Evolutionary conservation across 2,113 vertebrate genomes (phyloP), one percentile per base, ranked within the genome.

Genomic region (Aptenodytes forsteri): DNA sequence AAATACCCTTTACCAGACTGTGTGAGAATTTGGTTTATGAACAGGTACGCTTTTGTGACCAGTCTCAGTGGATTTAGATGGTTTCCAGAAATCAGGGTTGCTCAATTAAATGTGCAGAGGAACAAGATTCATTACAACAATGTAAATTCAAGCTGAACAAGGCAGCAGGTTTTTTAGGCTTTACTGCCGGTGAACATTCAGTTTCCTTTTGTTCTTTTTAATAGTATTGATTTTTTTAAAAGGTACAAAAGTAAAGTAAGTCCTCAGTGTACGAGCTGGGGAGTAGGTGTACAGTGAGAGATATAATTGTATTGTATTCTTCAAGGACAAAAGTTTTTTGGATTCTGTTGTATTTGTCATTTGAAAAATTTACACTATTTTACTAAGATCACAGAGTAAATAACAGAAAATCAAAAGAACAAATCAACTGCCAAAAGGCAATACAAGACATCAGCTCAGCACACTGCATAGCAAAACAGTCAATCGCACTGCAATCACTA

Each of bases 361-460:
- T 91, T 91, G 83, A 96, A 96, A 97, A 91, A 93, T 93, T 90
- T 86, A 94, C 81, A 59, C 64, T 95, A 29, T 70, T 91, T 97
- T 93, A 59, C 73, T 88, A 92, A 90, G 92, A 95, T 92, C 70
- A 89, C 66, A 94, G 59, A 88, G 81, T 97, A 97, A 97, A 95
- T 97, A 97, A 95, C 84, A 95, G 90, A 87, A 97, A 93, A 97
- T 93, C 64, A 96, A 85, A 97, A 95, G 95, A 92, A 42, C 83
- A 96, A 96, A 95, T 97, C 89, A 95, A 32, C 56, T 92, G 59
- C 80, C 20, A 14, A 93, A 96, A 91, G 91, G 78, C 72, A 82
- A n/a, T 96, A 83, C 12, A 83, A 90, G 89, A 55, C 78, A 80
- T 89, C 50, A 77, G 62, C 90, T 96, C 87, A 83, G 81, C 90